phyloP scores from a whole-genome alignment of 92 coral and sea anemone species.

The Hydrozoanthus gracilis region DNA sequence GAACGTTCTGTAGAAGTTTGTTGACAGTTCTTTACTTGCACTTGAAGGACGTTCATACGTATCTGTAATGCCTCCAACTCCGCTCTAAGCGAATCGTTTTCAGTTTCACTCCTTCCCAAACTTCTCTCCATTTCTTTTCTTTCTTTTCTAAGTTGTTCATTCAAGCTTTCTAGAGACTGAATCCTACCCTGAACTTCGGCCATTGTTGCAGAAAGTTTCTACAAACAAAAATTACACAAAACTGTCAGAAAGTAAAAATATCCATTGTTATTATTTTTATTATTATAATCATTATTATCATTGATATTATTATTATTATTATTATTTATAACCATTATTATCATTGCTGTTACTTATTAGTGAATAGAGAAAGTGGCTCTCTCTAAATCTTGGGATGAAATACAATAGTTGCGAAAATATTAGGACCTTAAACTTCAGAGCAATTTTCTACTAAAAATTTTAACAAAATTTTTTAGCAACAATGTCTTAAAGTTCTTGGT shows the following conservation, averaged over 20 bases:
- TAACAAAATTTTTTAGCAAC: too few relatives aligned
- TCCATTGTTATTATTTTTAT: too few relatives aligned
- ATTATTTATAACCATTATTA: too few relatives aligned
- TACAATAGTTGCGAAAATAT: too few relatives aligned
- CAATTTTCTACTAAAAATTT: too few relatives aligned
- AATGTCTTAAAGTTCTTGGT: too few relatives aligned
- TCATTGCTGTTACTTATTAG: not conserved
- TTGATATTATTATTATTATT: not conserved
- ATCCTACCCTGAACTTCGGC: constrained; percentile 60
- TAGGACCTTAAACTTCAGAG: too few relatives aligned
- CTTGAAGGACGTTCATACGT: constrained; percentile 64
- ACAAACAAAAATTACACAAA: not conserved
- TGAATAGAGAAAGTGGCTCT: not conserved
- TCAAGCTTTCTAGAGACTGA: constrained; percentile 48
- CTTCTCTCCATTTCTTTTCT: constrained; percentile 52
- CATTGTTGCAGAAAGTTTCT: constrained; percentile 64
- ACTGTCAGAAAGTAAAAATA: not conserved
- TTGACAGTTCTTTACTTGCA: constrained; percentile 54
- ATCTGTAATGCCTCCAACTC: constrained; percentile 64
- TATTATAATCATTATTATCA: not conserved
- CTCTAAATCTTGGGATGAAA: too few relatives aligned
- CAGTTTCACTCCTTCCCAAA: constrained; percentile 59
- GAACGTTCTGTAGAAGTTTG: constrained; percentile 43
- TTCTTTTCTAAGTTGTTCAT: constrained; percentile 62
- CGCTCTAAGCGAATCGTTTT: constrained; percentile 67